These are phyloP conservation scores for Falco concolor DNA, from an alignment of 2,797 vertebrate genomes.

Conservation along the genomic window DNA sequence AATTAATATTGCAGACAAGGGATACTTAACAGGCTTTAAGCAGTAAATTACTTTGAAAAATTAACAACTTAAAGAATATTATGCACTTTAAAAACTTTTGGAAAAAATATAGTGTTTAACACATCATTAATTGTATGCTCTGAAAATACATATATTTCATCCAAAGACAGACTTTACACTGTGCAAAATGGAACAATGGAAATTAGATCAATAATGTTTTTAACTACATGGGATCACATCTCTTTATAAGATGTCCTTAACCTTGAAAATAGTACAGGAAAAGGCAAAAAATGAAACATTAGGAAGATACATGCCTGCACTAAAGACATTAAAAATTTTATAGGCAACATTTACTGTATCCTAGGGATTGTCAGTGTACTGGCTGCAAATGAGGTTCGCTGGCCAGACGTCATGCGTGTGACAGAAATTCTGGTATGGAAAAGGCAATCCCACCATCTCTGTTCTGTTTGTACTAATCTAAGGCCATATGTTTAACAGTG, in stretches of 20 bases:
- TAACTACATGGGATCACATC: background rate
- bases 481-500: conserved; percentile 15
- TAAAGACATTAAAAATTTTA: background rate
- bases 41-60: conserved; percentile 12
- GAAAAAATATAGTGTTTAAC: background rate
- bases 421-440: background rate
- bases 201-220: background rate
- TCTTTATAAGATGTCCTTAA: background rate
- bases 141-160: background rate
- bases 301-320: background rate
- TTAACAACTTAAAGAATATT: background rate
- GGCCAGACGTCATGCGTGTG: background rate
- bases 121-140: background rate
- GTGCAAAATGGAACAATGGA: conserved; percentile 3
- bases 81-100: background rate
- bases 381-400: background rate
- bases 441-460: background rate
- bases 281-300: background rate
- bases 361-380: background rate
- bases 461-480: background rate
- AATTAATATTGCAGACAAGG: conserved; percentile 2
- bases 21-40: background rate
- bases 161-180: background rate
- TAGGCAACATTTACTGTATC: background rate
- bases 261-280: background rate